Evolutionary conservation across 2,797 vertebrate species (phyloP).

Genomic region (Pangasius macronema): DNA sequence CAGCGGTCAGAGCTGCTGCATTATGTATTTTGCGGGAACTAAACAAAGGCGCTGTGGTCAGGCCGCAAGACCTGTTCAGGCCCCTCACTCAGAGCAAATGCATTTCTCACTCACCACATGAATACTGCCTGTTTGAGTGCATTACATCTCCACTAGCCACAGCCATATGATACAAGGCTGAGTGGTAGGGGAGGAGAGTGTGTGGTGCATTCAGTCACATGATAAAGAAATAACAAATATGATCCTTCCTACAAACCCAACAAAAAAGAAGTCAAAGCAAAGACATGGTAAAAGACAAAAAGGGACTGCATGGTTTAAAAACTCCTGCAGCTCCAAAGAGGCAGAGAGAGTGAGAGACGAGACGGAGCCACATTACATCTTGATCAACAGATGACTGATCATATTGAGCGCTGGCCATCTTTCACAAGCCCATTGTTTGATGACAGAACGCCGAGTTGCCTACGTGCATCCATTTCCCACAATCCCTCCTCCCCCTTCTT

Average conservation of each 20-base stretch:
- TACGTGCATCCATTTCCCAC: constrained; percentile 83
- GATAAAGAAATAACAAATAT: constrained; percentile 33
- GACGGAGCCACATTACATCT: constrained; percentile 86
- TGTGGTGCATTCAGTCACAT: constrained; percentile 1
- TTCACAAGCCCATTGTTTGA: constrained; percentile 94
- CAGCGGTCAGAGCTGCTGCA: constrained; percentile 70
- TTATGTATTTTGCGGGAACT: constrained; percentile 71
- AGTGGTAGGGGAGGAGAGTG: constrained; percentile 53
- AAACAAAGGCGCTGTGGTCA: constrained; percentile 58
- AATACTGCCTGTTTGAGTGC: constrained; percentile 51
- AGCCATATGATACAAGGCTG: constrained; percentile 70
- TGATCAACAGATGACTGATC: constrained; percentile 99
- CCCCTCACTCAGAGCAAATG: constrained; percentile 53
- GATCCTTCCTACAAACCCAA: constrained; percentile 14
- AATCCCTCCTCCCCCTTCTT: constrained; percentile 68
- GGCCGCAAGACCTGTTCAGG: constrained; percentile 48
- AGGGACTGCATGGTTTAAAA: constrained; percentile 12
- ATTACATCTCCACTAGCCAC: constrained; percentile 55
- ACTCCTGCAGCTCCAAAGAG: constrained; percentile 11
- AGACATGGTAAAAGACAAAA: constrained; percentile 55
- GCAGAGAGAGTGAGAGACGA: constrained; percentile 53
- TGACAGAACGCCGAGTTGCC: constrained; percentile 80
- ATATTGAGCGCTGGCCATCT: constrained; percentile 86
- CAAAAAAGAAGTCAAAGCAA: constrained; percentile 43
- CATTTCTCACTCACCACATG: constrained; percentile 55